A percentile compares a stretch with the other conserved stretches of the same genome.
Conservation (phyloP, 2,113 vertebrate species). For the Capreolus pygargus region DNA sequence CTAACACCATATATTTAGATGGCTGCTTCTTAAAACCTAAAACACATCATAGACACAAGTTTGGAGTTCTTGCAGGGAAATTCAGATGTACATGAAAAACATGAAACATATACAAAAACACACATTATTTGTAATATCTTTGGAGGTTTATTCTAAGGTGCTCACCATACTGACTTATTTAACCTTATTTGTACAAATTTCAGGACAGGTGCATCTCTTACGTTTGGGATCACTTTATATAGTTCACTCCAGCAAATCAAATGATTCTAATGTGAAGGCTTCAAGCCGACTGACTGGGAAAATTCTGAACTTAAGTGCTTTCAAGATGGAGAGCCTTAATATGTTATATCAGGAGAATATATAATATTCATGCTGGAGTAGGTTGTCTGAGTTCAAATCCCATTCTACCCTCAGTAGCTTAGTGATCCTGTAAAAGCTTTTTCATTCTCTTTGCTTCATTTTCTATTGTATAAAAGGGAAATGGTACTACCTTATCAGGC, state of each 20-base stretch:
- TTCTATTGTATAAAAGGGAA: background rate
- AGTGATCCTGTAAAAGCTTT: background rate
- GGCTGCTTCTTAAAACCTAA: background rate
- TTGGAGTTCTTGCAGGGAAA: background rate
- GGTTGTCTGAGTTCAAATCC: background rate
- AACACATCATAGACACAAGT: background rate
- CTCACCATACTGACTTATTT: background rate
- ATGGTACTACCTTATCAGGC: background rate
- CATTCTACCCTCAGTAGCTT: background rate
- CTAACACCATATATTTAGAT: background rate
- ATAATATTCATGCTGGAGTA: background rate
- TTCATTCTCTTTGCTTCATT: background rate
- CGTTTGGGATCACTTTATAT: background rate
- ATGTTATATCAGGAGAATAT: background rate
- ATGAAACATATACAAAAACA: background rate
- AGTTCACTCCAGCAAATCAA: background rate
- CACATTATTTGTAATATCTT: background rate
- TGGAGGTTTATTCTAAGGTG: background rate
- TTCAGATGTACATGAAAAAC: background rate
- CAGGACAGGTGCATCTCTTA: background rate
- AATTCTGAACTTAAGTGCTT: background rate
- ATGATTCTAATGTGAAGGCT: background rate
- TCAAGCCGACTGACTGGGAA: background rate
- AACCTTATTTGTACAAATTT: background rate
- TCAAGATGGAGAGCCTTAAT: background rate